Percentiles rank a stretch among this genome's conserved stretches.
Evolutionary conservation across 2,797 vertebrate genomes (phyloP).

Genomic region (Xiphorhynchus erythropygius): DNA sequence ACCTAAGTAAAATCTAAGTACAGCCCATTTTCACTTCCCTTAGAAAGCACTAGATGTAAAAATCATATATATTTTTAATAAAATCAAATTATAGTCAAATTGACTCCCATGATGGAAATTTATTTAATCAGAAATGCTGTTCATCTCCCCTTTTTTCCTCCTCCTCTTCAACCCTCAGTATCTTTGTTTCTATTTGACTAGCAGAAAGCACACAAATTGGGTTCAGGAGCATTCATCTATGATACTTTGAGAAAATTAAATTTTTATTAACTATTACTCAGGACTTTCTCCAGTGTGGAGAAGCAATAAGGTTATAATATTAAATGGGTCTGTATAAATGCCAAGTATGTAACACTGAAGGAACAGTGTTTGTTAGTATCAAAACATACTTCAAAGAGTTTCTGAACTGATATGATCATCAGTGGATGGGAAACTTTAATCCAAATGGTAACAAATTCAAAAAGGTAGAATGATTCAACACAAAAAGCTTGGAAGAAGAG

Average conservation of each 20-base stretch:
- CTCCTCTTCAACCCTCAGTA: background rate
- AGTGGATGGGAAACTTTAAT: background rate
- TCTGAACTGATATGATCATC: background rate
- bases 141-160: background rate
- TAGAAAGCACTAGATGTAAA: background rate
- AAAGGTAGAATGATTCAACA: background rate
- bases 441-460: background rate
- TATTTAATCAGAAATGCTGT: background rate
- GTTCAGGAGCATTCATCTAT: constrained; percentile 30
- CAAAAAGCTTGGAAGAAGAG: background rate
- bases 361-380: background rate
- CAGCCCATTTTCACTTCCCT: background rate
- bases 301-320: background rate
- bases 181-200: background rate
- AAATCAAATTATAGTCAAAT: background rate
- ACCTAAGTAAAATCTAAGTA: background rate
- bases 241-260: constrained; percentile 27
- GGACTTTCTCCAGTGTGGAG: background rate
- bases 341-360: background rate
- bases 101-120: background rate
- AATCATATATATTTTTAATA: background rate
- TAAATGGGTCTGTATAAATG: background rate
- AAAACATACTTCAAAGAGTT: background rate
- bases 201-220: background rate
- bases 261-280: constrained; percentile 30